Percentiles rank a stretch among this genome's conserved stretches.
These are phyloP conservation scores for Leptopilina syphax DNA, from an alignment of 2,888 invertebrate genomes.

Conservation along the genomic window DNA sequence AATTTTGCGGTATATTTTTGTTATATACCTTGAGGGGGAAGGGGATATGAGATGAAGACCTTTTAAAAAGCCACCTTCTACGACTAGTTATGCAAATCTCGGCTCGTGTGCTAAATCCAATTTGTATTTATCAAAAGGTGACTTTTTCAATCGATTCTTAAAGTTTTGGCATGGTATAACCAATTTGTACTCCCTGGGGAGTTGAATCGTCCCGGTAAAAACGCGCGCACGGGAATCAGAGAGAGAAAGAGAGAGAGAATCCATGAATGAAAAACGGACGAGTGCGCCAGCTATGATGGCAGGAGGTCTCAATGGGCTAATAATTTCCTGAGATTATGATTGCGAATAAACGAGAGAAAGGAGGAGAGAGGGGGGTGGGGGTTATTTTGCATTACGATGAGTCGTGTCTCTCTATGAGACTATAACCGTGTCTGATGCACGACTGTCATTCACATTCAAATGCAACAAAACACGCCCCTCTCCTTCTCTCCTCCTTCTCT, in stretches of 20 bases:
- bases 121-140: constrained; percentile 37
- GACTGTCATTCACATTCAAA: constrained; percentile 68
- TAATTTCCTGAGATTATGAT: constrained; percentile 71
- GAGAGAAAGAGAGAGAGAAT: constrained; percentile 44
- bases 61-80: constrained; percentile 28
- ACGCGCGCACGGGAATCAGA: constrained; percentile 48
- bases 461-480: constrained; percentile 59
- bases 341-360: constrained; percentile 48
- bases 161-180: constrained; percentile 45
- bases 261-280: constrained; percentile 66
- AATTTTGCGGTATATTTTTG: constrained; percentile 28
- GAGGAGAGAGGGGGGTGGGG: neutral
- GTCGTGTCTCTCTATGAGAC: constrained; percentile 28
- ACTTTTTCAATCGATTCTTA: constrained; percentile 42
- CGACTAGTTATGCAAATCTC: constrained; percentile 37
- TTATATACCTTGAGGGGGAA: too few relatives aligned
- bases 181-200: constrained; percentile 53
- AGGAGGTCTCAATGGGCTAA: constrained; percentile 71
- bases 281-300: constrained; percentile 62
- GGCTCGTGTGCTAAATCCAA: constrained; percentile 32
- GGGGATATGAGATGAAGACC: constrained; percentile 23
- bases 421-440: constrained; percentile 59
- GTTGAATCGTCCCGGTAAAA: constrained; percentile 47
- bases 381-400: constrained; percentile 33
- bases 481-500: too few relatives aligned